These are phyloP conservation scores for Norana najaformis DNA, from an alignment of 2,888 invertebrate species.

Conservation along the genomic window DNA sequence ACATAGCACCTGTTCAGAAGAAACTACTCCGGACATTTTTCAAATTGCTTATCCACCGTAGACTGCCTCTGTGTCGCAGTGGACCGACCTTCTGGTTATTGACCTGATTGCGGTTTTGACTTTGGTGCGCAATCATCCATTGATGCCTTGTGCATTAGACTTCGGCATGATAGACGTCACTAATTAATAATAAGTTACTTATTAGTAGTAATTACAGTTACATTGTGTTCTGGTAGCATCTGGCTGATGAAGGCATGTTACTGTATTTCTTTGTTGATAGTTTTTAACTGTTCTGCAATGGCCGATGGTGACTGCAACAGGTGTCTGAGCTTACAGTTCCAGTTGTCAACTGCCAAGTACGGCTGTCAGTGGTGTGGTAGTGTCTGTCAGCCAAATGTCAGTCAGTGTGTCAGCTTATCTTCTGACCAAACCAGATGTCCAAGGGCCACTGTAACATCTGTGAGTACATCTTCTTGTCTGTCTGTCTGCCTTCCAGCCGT, in stretches of 20 bases:
- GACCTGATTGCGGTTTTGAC: too few species aligned
- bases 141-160: too few species aligned
- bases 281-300: slow-evolving; percentile 29
- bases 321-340: slow-evolving; percentile 77
- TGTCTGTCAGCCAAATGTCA: slow-evolving; percentile 67
- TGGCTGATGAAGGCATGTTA: neutral
- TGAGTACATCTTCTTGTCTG: neutral
- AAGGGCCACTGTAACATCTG: slow-evolving; percentile 66
- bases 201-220: too few species aligned
- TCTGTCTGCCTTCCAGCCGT: neutral
- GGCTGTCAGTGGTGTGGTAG: slow-evolving; percentile 91
- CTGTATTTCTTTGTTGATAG: neutral
- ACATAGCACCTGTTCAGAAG: too few species aligned
- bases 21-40: too few species aligned
- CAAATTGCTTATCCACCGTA: too few species aligned
- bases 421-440: slow-evolving; percentile 76
- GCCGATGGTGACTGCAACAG: slow-evolving; percentile 81
- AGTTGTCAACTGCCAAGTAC: slow-evolving; percentile 71
- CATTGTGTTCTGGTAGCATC: neutral
- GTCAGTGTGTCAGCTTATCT: slow-evolving; percentile 43
- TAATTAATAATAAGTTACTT: too few species aligned
- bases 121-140: too few species aligned
- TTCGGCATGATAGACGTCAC: neutral
- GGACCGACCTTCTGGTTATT: too few species aligned
- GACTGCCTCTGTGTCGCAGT: too few species aligned